Base-by-base conservation (phyloP, 37 sponge, comb jelly and placozoan genomes). In the Petrosia ficiformis region DNA sequence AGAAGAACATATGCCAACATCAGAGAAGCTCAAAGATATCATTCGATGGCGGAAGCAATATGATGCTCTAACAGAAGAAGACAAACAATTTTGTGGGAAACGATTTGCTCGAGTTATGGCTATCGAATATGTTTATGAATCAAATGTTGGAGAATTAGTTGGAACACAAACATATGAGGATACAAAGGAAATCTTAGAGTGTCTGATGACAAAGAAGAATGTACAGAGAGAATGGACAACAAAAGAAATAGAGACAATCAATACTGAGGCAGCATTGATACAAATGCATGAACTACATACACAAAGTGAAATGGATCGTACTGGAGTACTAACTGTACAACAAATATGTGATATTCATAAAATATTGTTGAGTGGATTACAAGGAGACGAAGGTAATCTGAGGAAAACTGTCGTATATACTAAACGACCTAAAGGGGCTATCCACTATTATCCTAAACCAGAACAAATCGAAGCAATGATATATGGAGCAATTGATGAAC, bases 311-410 rank as follows among this genome's bases (percentile, higher is more conserved):
- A 78, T 79, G 80, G 71, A 73, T 30, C 29, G 2, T 2, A 48
- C 76, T 32, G 87, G 87, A 6, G 22, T 66, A 30, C 24, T 86
- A 29, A 86, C 87, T 36, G 80, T 80, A 24, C 76, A 79, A 30
- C 65, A 74, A 54, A 70, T 86, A 29, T 77, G 76, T 34, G 72
- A 70, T 14, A 61, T 73, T 2, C 86, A 86, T 33, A 57, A 36
- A 1, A 56, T 73, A 3, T 71, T 80, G 26, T 35, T 86, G 28
- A 19, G 57, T 25, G 87, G 75, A 35, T 3, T 86, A 6, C 68
- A 80, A 16, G 30, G 29, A 10, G 35, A 58, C 44, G 31, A 56
- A 24, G 87, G 87, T 1, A 33, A 75, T 39, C 58, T 86, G 42
- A 64, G 87, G 21, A 59, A 59, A 11, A 26, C 32, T 54, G 77